phyloP scores from a whole-genome alignment of 2,797 vertebrate genomes.

The Hafferia zeledoni region DNA sequence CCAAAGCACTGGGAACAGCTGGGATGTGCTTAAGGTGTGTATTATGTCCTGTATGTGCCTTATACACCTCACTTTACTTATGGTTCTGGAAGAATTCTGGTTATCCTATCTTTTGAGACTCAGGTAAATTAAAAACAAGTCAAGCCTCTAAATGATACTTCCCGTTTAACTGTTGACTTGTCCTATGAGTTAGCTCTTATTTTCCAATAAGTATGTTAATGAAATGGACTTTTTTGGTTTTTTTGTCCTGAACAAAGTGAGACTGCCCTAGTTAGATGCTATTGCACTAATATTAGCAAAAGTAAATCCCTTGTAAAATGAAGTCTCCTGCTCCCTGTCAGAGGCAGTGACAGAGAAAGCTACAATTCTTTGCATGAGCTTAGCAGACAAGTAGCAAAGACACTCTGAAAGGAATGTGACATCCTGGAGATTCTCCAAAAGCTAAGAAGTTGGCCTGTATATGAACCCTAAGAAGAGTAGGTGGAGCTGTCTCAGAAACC shows the following conservation, averaged over 20 bases:
- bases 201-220: not conserved
- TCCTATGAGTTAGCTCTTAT: not conserved
- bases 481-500: not conserved
- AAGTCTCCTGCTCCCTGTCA: not conserved
- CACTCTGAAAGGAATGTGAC: not conserved
- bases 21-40: not conserved
- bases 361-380: not conserved
- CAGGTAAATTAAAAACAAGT: not conserved
- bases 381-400: not conserved
- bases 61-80: not conserved
- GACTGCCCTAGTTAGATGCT: not conserved
- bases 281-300: not conserved
- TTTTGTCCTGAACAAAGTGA: not conserved
- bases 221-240: not conserved
- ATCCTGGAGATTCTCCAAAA: not conserved
- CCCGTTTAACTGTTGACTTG: not conserved
- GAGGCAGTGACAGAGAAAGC: not conserved
- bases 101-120: not conserved
- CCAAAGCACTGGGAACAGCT: not conserved
- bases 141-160: not conserved
- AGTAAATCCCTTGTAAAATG: not conserved
- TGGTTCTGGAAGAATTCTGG: not conserved
- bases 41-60: not conserved
- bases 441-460: not conserved
- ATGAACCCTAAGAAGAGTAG: not conserved